These are phyloP conservation scores for Dromaius novaehollandiae DNA, from an alignment of 2,113 vertebrate species.

Conservation along the genomic window DNA sequence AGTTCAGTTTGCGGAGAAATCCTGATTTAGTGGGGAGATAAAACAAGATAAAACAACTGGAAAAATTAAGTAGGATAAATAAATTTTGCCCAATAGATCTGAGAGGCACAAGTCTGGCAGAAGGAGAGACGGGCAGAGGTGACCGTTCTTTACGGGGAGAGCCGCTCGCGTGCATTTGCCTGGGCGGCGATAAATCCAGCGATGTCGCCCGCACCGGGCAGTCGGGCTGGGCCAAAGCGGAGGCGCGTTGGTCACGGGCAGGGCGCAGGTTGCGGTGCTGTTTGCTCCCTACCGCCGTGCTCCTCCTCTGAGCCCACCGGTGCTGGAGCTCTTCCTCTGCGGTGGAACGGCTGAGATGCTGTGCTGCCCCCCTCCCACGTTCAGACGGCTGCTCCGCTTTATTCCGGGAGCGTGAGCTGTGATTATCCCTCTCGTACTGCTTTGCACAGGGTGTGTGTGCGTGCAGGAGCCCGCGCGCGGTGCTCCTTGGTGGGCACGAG, in stretches of 20 bases:
- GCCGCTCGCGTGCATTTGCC: not conserved
- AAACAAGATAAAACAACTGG: constrained; percentile 55
- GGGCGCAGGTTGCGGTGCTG: no score
- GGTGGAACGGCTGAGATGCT: not conserved
- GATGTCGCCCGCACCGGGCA: not conserved
- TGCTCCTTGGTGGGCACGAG: not conserved
- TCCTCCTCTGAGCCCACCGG: not conserved
- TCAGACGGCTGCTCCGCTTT: not conserved
- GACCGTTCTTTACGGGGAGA: not conserved
- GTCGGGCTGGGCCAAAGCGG: no score
- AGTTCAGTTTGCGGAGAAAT: not conserved
- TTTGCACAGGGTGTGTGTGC: not conserved
- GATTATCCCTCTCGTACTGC: not conserved
- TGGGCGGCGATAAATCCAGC: not conserved
- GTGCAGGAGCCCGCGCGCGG: not conserved
- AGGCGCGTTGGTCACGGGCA: no score
- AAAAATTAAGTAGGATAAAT: constrained; percentile 10
- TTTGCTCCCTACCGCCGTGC: not conserved
- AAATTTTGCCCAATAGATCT: not conserved
- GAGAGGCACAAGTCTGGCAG: not conserved
- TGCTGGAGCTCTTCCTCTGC: not conserved
- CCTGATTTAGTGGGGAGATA: constrained; percentile 45
- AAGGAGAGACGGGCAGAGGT: not conserved
- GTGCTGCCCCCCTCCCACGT: not conserved
- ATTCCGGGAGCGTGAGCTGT: not conserved